Evolutionary conservation across 2,113 vertebrate genomes (phyloP).

Genomic region (Crotophaga sulcirostris): DNA sequence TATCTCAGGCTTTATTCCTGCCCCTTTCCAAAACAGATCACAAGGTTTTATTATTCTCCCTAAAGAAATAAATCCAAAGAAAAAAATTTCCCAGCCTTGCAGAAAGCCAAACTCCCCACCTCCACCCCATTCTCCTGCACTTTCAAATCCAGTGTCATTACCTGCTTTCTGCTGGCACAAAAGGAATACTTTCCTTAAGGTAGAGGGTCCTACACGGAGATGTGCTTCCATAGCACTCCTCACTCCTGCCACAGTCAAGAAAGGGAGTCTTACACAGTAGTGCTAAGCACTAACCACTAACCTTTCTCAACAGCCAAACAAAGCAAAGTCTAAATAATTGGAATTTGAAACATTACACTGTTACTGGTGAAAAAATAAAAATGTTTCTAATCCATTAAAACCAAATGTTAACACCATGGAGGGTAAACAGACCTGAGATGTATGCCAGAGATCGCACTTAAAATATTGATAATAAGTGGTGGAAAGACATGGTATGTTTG

Average conservation of each 20-base stretch:
- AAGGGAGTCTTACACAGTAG: not conserved
- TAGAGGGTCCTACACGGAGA: not conserved
- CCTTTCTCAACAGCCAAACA: slow-evolving; percentile 2
- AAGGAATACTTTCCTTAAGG: not conserved
- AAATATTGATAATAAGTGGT: not conserved
- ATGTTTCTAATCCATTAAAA: slow-evolving; percentile 1
- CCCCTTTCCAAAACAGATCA: not conserved
- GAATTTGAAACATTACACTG: not conserved
- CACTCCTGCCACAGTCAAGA: not conserved
- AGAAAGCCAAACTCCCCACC: not conserved
- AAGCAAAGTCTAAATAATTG: not conserved
- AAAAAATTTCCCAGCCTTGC: not conserved
- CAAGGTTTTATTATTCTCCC: not conserved
- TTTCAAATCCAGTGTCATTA: not conserved
- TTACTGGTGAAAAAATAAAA: not conserved
- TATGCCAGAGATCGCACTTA: not conserved
- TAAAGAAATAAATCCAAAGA: not conserved
- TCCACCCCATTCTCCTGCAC: not conserved
- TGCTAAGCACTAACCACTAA: not conserved
- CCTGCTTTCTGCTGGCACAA: not conserved
- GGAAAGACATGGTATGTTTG: not conserved
- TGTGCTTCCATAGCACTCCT: not conserved
- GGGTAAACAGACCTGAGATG: not conserved
- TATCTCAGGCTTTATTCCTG: not conserved
- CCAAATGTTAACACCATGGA: not conserved